Percentiles rank a stretch among this genome's conserved stretches.
Conservation (phyloP, 2,113 vertebrate species). For the Bos javanicus region DNA sequence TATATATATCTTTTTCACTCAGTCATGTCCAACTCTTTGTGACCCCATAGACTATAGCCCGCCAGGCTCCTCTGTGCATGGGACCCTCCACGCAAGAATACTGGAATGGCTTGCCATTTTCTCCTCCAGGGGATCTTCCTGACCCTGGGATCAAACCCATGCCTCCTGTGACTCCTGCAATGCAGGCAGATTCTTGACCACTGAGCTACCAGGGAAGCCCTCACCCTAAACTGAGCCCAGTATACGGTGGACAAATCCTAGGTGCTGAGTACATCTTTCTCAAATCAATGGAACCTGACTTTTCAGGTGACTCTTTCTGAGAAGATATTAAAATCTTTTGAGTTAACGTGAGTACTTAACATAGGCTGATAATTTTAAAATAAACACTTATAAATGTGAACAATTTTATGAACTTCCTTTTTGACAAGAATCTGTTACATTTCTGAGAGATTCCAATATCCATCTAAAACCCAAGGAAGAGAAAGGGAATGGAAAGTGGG, state of each 20-base stretch:
- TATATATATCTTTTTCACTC: neutral
- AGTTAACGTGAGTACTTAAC: neutral
- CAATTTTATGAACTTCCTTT: slow-evolving; percentile 25
- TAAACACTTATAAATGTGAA: neutral
- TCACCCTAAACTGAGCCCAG: neutral
- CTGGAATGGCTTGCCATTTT: neutral
- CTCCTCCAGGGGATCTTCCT: neutral
- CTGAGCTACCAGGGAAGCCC: neutral
- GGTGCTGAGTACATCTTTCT: neutral
- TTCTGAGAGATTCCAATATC: neutral
- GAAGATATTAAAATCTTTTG: slow-evolving; percentile 16
- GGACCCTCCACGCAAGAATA: neutral
- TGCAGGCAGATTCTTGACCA: neutral
- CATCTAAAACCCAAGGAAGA: slow-evolving; percentile 21
- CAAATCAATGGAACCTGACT: neutral
- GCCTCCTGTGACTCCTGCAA: neutral
- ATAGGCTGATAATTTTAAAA: neutral
- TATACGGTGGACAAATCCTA: neutral
- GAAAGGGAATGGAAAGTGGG: neutral
- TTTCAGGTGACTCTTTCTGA: neutral
- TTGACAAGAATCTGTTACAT: slow-evolving; percentile 13
- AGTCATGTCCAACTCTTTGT: neutral
- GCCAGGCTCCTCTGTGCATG: neutral
- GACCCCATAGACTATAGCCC: neutral
- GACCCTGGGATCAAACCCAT: neutral